Evolutionary conservation across 2,888 invertebrate genomes (phyloP).

Genomic region (Aleiodes testaceus): DNA sequence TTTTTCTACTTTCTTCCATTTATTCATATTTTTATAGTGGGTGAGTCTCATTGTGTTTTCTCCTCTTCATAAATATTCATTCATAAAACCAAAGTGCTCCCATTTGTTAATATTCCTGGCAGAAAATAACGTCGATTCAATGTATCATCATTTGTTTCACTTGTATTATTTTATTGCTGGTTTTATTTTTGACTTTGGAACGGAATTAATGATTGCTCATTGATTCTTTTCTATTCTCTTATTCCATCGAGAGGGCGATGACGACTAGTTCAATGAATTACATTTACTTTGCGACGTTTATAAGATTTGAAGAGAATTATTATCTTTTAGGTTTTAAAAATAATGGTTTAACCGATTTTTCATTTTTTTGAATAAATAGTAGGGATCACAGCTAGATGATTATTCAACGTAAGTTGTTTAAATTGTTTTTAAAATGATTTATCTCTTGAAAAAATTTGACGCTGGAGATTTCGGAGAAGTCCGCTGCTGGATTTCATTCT

Average conservation of each 20-base stretch:
- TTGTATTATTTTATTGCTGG: not conserved
- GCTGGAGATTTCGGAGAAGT: slow-evolving; percentile 2
- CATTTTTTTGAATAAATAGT: not conserved
- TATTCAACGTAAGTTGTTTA: not conserved
- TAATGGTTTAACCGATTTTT: not conserved
- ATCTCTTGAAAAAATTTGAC: not conserved
- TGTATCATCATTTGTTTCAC: slow-evolving; percentile 2
- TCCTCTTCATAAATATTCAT: not conserved
- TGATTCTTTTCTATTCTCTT: slow-evolving; percentile 1
- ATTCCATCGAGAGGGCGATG: slow-evolving; percentile 12
- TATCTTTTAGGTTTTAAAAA: not conserved
- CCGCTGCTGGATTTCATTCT: slow-evolving; percentile 1
- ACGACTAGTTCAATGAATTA: slow-evolving; percentile 23
- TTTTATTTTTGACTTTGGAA: not conserved
- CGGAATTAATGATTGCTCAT: not conserved
- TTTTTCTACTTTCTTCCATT: not conserved
- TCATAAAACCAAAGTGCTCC: not conserved
- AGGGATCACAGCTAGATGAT: slow-evolving; percentile 28
- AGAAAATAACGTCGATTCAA: no score
- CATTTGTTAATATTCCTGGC: slow-evolving; percentile 83
- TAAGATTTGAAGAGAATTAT: no score
- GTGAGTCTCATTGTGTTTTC: not conserved
- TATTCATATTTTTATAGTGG: not conserved
- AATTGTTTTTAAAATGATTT: no score
- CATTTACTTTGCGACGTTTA: slow-evolving; percentile 1